These are phyloP conservation scores for Corvus hawaiiensis DNA, from an alignment of 2,113 vertebrate genomes.

Conservation along the genomic window DNA sequence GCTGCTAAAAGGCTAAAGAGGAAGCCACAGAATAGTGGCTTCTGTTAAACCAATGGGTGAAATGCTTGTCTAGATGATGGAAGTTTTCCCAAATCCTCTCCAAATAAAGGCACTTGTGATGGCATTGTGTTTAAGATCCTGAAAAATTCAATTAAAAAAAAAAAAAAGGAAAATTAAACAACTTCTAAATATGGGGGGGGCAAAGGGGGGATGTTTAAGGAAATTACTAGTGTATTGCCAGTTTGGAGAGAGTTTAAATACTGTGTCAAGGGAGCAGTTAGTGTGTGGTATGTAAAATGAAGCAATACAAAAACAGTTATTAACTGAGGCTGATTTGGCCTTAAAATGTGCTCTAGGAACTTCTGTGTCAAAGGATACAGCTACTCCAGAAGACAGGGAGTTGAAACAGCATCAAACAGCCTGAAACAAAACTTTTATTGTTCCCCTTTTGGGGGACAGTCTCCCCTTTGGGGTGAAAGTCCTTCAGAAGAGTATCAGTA, in stretches of 20 bases:
- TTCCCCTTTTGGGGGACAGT: background rate
- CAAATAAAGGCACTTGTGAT: background rate
- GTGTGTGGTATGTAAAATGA: constrained; percentile 57
- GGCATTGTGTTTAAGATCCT: background rate
- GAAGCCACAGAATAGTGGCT: constrained; percentile 3
- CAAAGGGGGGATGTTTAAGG: background rate
- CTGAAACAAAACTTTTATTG: background rate
- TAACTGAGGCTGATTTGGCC: constrained; percentile 51
- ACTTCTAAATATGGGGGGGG: background rate
- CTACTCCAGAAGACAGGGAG: background rate
- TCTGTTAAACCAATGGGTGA: background rate
- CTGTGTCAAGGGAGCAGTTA: constrained; percentile 47
- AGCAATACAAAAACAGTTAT: constrained; percentile 57
- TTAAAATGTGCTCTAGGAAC: constrained; percentile 53
- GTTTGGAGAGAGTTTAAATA: constrained; percentile 60
- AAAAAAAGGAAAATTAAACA: background rate
- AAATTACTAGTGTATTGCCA: constrained; percentile 39
- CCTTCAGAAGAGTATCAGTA: background rate
- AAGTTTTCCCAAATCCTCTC: background rate
- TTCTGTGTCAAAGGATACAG: constrained; percentile 56
- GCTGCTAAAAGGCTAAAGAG: background rate
- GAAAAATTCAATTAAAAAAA: background rate
- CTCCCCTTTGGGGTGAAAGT: background rate
- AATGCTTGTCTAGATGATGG: background rate
- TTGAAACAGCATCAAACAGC: constrained; percentile 20